phyloP scores from a whole-genome alignment of 2,113 vertebrate genomes.

The Hypomesus transpacificus region DNA sequence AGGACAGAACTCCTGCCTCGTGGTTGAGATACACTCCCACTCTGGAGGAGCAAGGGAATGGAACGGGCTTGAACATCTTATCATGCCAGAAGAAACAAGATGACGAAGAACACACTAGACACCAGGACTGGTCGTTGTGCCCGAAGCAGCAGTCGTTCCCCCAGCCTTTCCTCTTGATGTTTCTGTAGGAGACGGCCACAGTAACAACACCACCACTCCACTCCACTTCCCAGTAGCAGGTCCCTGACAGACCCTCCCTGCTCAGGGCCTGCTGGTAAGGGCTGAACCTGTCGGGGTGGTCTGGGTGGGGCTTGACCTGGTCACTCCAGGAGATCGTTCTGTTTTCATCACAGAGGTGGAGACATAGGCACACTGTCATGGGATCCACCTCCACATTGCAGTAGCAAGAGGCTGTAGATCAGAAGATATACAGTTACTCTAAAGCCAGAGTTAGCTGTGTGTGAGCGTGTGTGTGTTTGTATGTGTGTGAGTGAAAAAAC shows the following conservation, averaged over 20 bases:
- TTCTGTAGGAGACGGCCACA: constrained; percentile 72
- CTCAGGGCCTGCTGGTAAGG: constrained; percentile 50
- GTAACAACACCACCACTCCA: constrained; percentile 65
- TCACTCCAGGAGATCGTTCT: constrained; percentile 33
- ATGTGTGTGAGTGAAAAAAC: not conserved
- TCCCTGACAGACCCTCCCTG: constrained; percentile 11
- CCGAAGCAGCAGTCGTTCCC: constrained; percentile 61
- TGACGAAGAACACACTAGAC: constrained; percentile 57
- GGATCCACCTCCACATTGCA: constrained; percentile 38
- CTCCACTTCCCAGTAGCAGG: constrained; percentile 62
- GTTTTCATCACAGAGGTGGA: constrained; percentile 44
- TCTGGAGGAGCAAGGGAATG: constrained; percentile 28
- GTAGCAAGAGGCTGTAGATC: not conserved
- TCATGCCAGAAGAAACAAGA: constrained; percentile 77
- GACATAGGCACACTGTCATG: constrained; percentile 44
- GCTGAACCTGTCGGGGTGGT: constrained; percentile 54
- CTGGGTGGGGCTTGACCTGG: constrained; percentile 26
- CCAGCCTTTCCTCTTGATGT: constrained; percentile 42
- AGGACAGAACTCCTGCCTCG: constrained; percentile 65
- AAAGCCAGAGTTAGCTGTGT: not conserved
- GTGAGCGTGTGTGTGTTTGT: not conserved
- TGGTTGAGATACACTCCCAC: constrained; percentile 74
- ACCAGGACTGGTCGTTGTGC: constrained; percentile 70
- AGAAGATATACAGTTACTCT: not conserved
- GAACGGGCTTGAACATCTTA: constrained; percentile 44